Evolutionary conservation across 2,797 vertebrate species (phyloP).

Genomic region (Pygocentrus nattereri): DNA sequence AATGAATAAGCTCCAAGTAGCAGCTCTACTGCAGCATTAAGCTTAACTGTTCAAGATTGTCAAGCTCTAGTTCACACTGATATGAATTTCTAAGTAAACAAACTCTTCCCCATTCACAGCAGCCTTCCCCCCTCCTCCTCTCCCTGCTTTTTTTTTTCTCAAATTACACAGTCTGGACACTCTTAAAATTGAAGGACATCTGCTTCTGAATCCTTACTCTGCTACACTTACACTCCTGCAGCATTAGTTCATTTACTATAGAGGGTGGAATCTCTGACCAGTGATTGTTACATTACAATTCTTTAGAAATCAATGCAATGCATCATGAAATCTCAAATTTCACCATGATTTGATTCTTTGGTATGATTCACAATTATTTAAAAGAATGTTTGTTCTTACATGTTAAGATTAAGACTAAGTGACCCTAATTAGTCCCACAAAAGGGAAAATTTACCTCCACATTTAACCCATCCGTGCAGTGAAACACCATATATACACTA

Average conservation of each 20-base stretch:
- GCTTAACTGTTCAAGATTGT: neutral
- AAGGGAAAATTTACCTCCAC: too few relatives aligned
- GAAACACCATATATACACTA: too few relatives aligned
- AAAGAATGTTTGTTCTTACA: too few relatives aligned
- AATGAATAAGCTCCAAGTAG: neutral
- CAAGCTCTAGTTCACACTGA: neutral
- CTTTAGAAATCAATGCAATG: too few relatives aligned
- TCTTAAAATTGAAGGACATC: slow-evolving; percentile 21
- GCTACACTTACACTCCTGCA: neutral
- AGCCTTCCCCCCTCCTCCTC: slow-evolving; percentile 54
- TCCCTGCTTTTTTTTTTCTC: slow-evolving; percentile 24
- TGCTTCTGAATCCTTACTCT: neutral
- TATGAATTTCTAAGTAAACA: neutral
- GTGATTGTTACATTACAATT: neutral
- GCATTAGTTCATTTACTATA: neutral
- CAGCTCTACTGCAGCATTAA: neutral
- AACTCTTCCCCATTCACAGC: neutral
- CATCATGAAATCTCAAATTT: too few relatives aligned
- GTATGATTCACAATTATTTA: too few relatives aligned
- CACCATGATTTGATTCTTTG: too few relatives aligned
- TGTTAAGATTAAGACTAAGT: too few relatives aligned
- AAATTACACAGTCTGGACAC: slow-evolving; percentile 48
- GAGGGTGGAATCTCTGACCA: neutral
- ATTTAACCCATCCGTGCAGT: too few relatives aligned
- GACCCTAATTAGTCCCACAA: too few relatives aligned